Evolutionary conservation across 2,797 vertebrate species (phyloP), one percentile per base, ranked within the genome.

Genomic region (Takifugu rubripes): DNA sequence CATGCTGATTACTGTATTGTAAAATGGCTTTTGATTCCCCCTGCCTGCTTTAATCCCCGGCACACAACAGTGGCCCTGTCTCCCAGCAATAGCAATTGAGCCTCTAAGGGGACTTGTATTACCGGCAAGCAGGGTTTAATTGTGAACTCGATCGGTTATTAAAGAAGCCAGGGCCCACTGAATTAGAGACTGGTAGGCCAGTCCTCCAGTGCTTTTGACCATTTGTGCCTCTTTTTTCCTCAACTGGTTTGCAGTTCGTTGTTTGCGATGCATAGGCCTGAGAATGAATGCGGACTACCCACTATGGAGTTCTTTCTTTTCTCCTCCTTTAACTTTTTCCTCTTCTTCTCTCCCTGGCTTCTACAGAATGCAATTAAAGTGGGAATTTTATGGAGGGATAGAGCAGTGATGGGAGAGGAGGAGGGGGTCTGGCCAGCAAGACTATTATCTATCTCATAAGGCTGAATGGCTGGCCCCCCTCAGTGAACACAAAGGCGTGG

Each of bases 1-100:
- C 92, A 93, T 78, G 90, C 92, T 88, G 93, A 92, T 93, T 92
- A 91, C 92, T 89, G 90, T 93, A 92, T 94, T 94, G 93, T 94
- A 82, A 88, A 91, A 91, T 84, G 84, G 85, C 92, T 91, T 94
- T 93, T 92, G 89, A 91, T 92, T 93, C 91, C 81, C 90, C 77
- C 79, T 67, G 77, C 85, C 87, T 81, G 84, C 91, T 90, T 90
- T 92, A 92, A 92, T 94, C 88, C 91, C 74, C 43, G 1, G 85
- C 74, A 89, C 88, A 93, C 92, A 92, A 90, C 89, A 86, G 92
- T 85, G 80, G 82, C 84, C 89, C 92, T 88, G 91, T 93, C 90
- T 85, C 87, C 77, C 64, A 69, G 85, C 82, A 82, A 82, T 84
- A 75, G 83, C 79, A 84, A 87, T 78, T 83, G 59, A 82, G 86